Conservation (phyloP, 2,888 invertebrate genomes). For the Loripinus fragilis region DNA sequence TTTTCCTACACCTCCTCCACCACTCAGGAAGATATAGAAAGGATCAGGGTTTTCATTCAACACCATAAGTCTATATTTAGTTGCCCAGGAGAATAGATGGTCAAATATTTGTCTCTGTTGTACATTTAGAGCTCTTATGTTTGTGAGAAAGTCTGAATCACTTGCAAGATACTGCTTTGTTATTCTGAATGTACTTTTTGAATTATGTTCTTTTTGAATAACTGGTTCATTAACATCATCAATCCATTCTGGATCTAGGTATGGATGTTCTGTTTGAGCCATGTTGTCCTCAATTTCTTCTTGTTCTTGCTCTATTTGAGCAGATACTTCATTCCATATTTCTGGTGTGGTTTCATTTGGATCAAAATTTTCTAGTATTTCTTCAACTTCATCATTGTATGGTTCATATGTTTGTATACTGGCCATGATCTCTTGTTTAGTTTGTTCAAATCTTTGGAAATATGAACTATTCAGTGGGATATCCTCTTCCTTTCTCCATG, state of each 20-base stretch:
- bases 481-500: slow-evolving; percentile 43
- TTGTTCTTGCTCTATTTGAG: slow-evolving; percentile 32
- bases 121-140: slow-evolving; percentile 15
- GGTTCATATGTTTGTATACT: slow-evolving; percentile 32
- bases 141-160: background rate
- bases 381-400: slow-evolving; percentile 24
- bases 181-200: background rate
- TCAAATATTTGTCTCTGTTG: slow-evolving; percentile 31
- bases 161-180: background rate
- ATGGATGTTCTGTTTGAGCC: background rate
- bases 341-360: slow-evolving; percentile 17
- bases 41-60: slow-evolving; percentile 16
- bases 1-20: slow-evolving; percentile 41
- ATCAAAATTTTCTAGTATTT: slow-evolving; percentile 25
- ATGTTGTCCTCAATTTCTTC: background rate
- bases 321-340: slow-evolving; percentile 45
- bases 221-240: background rate
- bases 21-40: slow-evolving; percentile 47
- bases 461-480: background rate
- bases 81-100: slow-evolving; percentile 21
- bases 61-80: background rate
- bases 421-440: background rate
- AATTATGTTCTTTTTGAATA: background rate
- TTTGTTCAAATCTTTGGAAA: slow-evolving; percentile 2
- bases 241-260: background rate